These are phyloP conservation scores for Falco peregrinus DNA, from an alignment of 2,797 vertebrate species.

Conservation along the genomic window DNA sequence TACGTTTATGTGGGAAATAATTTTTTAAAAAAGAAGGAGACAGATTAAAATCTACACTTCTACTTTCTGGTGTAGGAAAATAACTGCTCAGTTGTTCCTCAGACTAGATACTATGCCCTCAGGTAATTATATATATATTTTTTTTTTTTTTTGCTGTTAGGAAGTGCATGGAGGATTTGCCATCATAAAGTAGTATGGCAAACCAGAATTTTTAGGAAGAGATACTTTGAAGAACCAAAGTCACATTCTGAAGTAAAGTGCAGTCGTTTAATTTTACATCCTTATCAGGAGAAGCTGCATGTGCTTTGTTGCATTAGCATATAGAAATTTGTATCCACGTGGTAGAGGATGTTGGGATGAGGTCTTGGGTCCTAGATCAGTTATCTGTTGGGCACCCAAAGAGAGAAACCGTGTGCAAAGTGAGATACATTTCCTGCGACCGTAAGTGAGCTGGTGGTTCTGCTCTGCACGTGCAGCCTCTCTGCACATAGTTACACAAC, in stretches of 20 bases:
- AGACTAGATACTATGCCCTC: neutral
- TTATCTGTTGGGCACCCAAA: neutral
- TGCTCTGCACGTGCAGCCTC: neutral
- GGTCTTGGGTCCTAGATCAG: neutral
- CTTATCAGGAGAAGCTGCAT: neutral
- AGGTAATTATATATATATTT: too few species aligned
- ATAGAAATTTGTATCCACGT: neutral
- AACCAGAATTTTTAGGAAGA: neutral
- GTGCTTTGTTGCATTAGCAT: neutral
- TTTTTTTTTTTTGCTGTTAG: neutral
- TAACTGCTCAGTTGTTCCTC: neutral
- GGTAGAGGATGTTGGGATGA: neutral
- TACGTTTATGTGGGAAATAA: neutral
- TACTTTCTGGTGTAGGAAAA: neutral
- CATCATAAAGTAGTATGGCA: neutral
- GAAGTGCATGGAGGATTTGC: neutral
- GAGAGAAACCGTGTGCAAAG: neutral
- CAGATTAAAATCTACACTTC: neutral
- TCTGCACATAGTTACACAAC: neutral
- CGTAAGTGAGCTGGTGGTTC: neutral
- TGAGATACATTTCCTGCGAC: neutral
- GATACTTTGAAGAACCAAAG: neutral
- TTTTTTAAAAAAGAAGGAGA: neutral
- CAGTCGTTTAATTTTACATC: neutral
- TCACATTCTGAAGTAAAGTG: neutral